Evolutionary conservation across 2,797 vertebrate species (phyloP).

Genomic region (Esox lucius): DNA sequence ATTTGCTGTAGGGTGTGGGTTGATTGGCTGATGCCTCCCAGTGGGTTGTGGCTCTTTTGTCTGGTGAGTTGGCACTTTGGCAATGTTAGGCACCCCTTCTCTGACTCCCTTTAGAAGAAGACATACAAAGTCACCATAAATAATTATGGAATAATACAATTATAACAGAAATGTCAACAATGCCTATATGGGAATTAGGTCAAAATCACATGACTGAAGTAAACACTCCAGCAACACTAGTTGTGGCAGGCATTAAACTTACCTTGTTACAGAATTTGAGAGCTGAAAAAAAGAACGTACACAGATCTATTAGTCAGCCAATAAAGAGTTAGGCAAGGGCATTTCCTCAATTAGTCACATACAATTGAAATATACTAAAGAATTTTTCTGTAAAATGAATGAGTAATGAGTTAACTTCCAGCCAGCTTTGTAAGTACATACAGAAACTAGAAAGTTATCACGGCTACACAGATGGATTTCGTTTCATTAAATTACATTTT

Average conservation of each 20-base stretch:
- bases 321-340: not conserved
- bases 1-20: constrained; percentile 35
- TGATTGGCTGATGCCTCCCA: constrained; percentile 51
- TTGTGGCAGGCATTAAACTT: not conserved
- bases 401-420: not conserved
- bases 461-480: not conserved
- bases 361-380: not conserved
- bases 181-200: not conserved
- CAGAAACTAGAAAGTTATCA: not conserved
- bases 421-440: not conserved
- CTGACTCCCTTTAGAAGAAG: constrained; percentile 40
- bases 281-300: constrained; percentile 53
- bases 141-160: not conserved
- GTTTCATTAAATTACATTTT: too few species aligned
- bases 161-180: not conserved
- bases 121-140: constrained; percentile 7
- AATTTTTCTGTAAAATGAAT: not conserved
- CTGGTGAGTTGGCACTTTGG: constrained; percentile 41
- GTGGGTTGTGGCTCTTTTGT: constrained; percentile 45
- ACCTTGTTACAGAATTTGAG: constrained; percentile 54
- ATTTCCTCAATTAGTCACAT: not conserved
- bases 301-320: not conserved
- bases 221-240: not conserved
- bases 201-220: not conserved
- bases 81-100: constrained; percentile 31